phyloP scores from a whole-genome alignment of 2,888 invertebrate species.

The Empis stercorea region DNA sequence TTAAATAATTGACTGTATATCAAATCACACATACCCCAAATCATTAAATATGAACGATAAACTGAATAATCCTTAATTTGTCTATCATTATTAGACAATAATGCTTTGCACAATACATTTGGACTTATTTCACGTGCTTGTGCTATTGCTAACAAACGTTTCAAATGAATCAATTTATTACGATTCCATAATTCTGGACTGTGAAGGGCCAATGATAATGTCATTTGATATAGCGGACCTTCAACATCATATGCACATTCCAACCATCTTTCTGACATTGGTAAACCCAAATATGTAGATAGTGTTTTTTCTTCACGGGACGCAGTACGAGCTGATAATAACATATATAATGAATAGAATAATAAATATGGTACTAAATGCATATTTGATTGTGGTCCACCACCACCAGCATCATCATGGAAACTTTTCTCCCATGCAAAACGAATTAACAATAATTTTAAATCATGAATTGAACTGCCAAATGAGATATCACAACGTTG shows the following conservation, averaged over 20 bases:
- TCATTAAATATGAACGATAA: conserved; percentile 76
- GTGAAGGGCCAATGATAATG: conserved; percentile 66
- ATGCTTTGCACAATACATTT: conserved; percentile 33
- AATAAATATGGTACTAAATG: conserved; percentile 88
- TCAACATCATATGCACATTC: conserved; percentile 84
- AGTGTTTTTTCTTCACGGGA: conserved; percentile 68
- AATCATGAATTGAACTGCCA: conserved; percentile 63
- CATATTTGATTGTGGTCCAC: conserved; percentile 94
- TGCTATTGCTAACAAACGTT: conserved; percentile 60
- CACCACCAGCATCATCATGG: conserved; percentile 95
- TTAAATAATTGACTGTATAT: conserved; percentile 78
- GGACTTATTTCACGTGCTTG: conserved; percentile 66
- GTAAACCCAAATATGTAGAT: conserved; percentile 54
- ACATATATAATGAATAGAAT: conserved; percentile 88
- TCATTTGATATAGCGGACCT: conserved; percentile 79
- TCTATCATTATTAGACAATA: conserved; percentile 39
- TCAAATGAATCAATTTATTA: conserved; percentile 55
- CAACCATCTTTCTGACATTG: conserved; percentile 50
- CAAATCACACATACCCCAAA: conserved; percentile 73
- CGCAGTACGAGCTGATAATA: conserved; percentile 73
- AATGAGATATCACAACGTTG: conserved; percentile 36
- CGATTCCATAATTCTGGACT: conserved; percentile 67
- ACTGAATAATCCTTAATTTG: conserved; percentile 56
- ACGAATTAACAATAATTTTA: conserved; percentile 75
- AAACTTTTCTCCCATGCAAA: conserved; percentile 92